phyloP scores from a whole-genome alignment of 2,797 vertebrate species.

The Rhinogobio ventralis region DNA sequence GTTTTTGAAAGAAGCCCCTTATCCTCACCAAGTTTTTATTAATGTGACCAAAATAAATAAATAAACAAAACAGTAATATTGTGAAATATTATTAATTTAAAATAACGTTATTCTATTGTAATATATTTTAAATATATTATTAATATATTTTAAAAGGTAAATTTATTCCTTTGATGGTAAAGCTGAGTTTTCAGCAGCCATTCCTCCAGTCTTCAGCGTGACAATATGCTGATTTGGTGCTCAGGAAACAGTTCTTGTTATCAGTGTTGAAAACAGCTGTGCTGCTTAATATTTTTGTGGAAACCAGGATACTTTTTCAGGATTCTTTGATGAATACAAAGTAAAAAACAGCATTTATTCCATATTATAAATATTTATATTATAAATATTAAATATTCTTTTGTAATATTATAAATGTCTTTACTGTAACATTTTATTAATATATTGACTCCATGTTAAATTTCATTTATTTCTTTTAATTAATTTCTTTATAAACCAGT shows the following conservation, averaged over 20 bases:
- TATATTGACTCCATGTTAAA: background rate
- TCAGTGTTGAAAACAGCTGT: background rate
- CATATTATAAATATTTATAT: background rate
- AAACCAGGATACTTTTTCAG: background rate
- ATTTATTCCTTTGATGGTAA: background rate
- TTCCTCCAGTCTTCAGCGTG: background rate
- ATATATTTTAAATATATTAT: background rate
- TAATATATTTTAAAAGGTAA: background rate
- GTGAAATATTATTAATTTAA: background rate
- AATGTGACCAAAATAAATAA: background rate
- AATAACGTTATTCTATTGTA: background rate
- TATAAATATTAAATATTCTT: no score
- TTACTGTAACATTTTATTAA: background rate
- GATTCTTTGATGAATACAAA: background rate
- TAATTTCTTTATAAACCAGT: background rate
- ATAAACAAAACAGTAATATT: background rate
- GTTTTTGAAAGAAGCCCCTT: background rate
- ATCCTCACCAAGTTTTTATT: background rate
- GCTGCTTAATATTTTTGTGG: background rate
- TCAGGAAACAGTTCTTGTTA: background rate
- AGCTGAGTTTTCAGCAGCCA: background rate
- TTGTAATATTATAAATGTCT: background rate
- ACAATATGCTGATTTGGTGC: background rate
- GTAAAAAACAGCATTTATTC: background rate
- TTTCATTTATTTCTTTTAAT: background rate